Conservation (phyloP, 2,113 vertebrate genomes). For the Cebidichthys violaceus region DNA sequence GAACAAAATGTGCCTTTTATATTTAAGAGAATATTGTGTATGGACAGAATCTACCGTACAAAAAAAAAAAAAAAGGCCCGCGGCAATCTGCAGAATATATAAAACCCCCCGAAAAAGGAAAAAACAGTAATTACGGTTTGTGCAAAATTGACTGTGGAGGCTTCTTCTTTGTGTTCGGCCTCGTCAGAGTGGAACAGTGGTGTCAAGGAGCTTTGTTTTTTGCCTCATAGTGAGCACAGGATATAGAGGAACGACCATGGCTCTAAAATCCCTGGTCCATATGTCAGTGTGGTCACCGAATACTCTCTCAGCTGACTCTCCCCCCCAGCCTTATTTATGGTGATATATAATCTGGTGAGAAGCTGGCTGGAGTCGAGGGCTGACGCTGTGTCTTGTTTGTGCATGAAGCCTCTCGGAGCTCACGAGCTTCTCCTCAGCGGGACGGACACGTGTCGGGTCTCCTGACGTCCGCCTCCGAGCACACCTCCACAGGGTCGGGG, state of each 20-base stretch:
- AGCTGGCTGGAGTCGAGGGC: slow-evolving; percentile 16
- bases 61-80: slow-evolving; percentile 9
- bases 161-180: not conserved
- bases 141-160: slow-evolving; percentile 68
- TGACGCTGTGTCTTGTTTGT: slow-evolving; percentile 27
- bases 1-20: not conserved
- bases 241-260: slow-evolving; percentile 35
- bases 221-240: slow-evolving; percentile 34
- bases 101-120: slow-evolving; percentile 23
- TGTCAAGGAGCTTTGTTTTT: slow-evolving; percentile 2
- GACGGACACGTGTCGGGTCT: slow-evolving; percentile 91
- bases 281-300: slow-evolving; percentile 36
- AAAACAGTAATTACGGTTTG: slow-evolving; percentile 67
- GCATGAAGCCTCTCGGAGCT: slow-evolving; percentile 2
- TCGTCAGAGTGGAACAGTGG: slow-evolving; percentile 26
- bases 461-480: slow-evolving; percentile 67
- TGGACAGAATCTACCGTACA: slow-evolving; percentile 36
- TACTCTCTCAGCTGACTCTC: slow-evolving; percentile 40
- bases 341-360: slow-evolving; percentile 58
- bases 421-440: slow-evolving; percentile 84
- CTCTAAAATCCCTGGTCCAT: slow-evolving; percentile 47
- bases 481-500: slow-evolving; percentile 87
- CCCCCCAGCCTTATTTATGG: not conserved
- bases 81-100: slow-evolving; percentile 29
- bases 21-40: not conserved